Evolutionary conservation across 2,113 vertebrate species (phyloP), one percentile per base, ranked within the genome.

Genomic region (Atractosteus spatula): DNA sequence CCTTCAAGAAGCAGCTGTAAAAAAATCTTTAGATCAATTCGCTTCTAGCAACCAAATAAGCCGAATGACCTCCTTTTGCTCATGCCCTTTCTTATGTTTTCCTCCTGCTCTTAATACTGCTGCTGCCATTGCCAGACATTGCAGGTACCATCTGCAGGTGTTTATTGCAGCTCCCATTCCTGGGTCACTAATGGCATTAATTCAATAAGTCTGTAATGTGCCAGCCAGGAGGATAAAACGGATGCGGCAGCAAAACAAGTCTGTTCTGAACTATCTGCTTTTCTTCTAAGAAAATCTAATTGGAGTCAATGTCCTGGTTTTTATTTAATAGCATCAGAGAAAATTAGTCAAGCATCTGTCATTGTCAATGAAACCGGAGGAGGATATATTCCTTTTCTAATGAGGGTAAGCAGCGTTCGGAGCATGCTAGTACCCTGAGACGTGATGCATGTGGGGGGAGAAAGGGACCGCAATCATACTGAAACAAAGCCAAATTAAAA

Each of bases 231-330:
- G 71, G 11, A 81, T 62, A 66, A 80, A 83, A 81, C 76, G 80
- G 79, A 86, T 84, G 86, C 81, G 78, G 76, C 69, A 74, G 76
- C 72, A 78, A 78, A 72, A 64, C 55, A 76, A 73, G 82, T 79
- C 86, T 88, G 83, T 87, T 89, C 84, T 81, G 76, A 85, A 84
- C 78, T 77, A 71, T 75, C 70, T 69, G 65, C 57, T 75, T 66
- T 63, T 43, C 79, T 87, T 89, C 84, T 87, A 85, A 79, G 89
- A 87, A 89, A 85, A 80, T 71, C 78, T 82, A 86, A 86, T 82
- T 83, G 83, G 82, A 83, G 86, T 85, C 83, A 85, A 83, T 68
- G 75, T 73, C 80, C 77, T 84, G 68, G 17, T 80, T 66, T 51
- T 66, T 57, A 69, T 14, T 80, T 74, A 66, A 8, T 72, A 55